Evolutionary conservation across 2,888 invertebrate genomes (phyloP).

Genomic region (Melieria omissa): DNA sequence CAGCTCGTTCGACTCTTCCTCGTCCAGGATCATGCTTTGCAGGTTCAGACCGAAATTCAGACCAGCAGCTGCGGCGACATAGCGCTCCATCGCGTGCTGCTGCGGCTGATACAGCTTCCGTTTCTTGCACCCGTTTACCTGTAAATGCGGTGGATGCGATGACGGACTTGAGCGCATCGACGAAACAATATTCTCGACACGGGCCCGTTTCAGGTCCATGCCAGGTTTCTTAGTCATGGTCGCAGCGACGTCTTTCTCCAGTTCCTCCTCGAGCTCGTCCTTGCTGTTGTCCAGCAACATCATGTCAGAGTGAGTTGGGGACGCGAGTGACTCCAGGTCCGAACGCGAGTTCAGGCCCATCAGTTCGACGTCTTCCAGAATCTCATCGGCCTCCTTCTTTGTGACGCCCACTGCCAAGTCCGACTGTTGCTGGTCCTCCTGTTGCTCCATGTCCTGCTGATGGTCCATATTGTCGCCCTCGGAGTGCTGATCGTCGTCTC

Average conservation of each 20-base stretch:
- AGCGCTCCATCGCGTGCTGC: constrained; percentile 82
- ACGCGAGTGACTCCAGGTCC: constrained; percentile 71
- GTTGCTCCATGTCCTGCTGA: constrained; percentile 31
- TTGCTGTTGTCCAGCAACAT: constrained; percentile 71
- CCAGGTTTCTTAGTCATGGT: constrained; percentile 65
- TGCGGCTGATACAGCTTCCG: constrained; percentile 95
- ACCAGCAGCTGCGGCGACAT: constrained; percentile 69
- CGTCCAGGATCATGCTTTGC: constrained; percentile 73
- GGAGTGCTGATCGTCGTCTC: constrained; percentile 42
- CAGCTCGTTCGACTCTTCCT: constrained; percentile 82
- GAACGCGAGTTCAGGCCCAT: constrained; percentile 64
- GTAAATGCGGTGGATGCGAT: constrained; percentile 71
- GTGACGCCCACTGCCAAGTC: constrained; percentile 51
- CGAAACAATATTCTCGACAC: constrained; percentile 95
- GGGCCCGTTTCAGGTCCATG: constrained; percentile 88
- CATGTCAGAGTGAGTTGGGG: constrained; percentile 69
- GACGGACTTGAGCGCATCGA: constrained; percentile 91
- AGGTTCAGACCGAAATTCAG: constrained; percentile 71
- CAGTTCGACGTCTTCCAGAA: constrained; percentile 63
- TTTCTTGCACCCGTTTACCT: constrained; percentile 90
- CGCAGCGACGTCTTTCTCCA: constrained; percentile 71
- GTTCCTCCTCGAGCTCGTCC: constrained; percentile 75
- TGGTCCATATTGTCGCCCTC: constrained; percentile 40
- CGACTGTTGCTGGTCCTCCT: constrained; percentile 35
- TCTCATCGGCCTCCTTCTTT: constrained; percentile 64